Evolutionary conservation across 2,113 vertebrate genomes (phyloP), one percentile per base, ranked within the genome.

Genomic region (Platycercus adscitus): DNA sequence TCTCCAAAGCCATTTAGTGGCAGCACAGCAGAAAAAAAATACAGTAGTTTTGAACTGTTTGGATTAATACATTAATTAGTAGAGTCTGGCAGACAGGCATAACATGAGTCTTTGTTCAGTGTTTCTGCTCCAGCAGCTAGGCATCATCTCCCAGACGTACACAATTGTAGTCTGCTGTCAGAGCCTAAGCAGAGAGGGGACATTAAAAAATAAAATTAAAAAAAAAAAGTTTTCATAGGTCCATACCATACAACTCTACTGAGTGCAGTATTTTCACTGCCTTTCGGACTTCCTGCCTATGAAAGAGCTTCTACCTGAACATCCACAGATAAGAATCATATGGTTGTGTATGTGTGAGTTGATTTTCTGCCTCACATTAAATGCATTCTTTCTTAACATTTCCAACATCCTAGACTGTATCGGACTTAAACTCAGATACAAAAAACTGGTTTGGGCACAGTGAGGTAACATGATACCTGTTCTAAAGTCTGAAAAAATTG

Each of bases 401-500:
- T 83, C 69, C 81, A 92, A 52, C 35, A 64, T 71, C 39, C 23
- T 71, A 75, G 29, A 12, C 33, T 79, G 29, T 50, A 65, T 69
- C 52, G 3, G 2, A 65, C 61, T 75, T 71, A 72, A 89, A 81
- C 76, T 84, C 61, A 89, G 33, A 64, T 46, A 17, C 29, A 56
- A 11, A 87, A 95, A 72, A 39, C 21, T 52, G 28, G 18, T 1
- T 89, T 91, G 91, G 92, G 83, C 81, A 68, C 17, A 52, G 44
- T 44, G 39, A 65, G 25, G 65, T 85, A 79, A 95, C 16, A 28
- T 52, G 84, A 89, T 87, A 89, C 81, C 61, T 85, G 61, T 81
- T 91, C 47, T 81, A 41, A 91, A 95, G 81, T 65, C 77, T 81
- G 73, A 79, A 87, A 76, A 87, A 91, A 95, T 31, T 24, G 39